Conservation (phyloP, 1,140 invertebrate species). For the Hycleus cichorii region DNA sequence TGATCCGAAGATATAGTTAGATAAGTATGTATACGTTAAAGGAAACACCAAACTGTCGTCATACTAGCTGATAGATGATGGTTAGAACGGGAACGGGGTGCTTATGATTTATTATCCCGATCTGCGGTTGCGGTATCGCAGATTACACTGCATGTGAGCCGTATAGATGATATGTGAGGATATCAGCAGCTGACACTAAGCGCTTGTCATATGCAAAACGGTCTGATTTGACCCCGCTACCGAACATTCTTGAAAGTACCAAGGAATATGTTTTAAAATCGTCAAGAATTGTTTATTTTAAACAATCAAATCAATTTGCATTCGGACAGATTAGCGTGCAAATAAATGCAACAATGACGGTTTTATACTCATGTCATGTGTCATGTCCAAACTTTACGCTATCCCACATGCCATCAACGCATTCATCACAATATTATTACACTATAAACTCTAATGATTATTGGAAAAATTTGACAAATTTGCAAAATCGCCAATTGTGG, state of each 20-base stretch:
- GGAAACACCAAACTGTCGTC: slow-evolving; percentile 26
- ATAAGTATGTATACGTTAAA: slow-evolving; percentile 1
- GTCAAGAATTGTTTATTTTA: slow-evolving; percentile 4
- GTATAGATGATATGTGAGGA: slow-evolving; percentile 33
- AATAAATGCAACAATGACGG: slow-evolving; percentile 10
- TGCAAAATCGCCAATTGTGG: too few relatives aligned
- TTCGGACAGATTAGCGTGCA: neutral
- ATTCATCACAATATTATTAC: slow-evolving; percentile 9
- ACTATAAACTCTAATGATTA: neutral
- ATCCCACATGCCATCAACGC: slow-evolving; percentile 10
- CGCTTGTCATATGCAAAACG: slow-evolving; percentile 35
- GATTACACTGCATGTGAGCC: slow-evolving; percentile 35
- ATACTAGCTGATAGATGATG: slow-evolving; percentile 29
- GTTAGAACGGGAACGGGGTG: slow-evolving; percentile 23
- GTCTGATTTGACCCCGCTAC: slow-evolving; percentile 14
- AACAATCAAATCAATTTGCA: neutral
- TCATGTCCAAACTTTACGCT: slow-evolving; percentile 6
- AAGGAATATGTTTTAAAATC: neutral
- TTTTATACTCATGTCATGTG: slow-evolving; percentile 10
- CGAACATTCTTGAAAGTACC: neutral
- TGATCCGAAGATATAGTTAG: slow-evolving; percentile 1
- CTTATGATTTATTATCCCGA: slow-evolving; percentile 37
- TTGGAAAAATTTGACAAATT: too few relatives aligned
- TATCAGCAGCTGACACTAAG: slow-evolving; percentile 35
- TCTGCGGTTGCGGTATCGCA: slow-evolving; percentile 34